These are phyloP conservation scores for Rotaria socialis DNA, from an alignment of 2,888 invertebrate species.

Conservation along the genomic window DNA sequence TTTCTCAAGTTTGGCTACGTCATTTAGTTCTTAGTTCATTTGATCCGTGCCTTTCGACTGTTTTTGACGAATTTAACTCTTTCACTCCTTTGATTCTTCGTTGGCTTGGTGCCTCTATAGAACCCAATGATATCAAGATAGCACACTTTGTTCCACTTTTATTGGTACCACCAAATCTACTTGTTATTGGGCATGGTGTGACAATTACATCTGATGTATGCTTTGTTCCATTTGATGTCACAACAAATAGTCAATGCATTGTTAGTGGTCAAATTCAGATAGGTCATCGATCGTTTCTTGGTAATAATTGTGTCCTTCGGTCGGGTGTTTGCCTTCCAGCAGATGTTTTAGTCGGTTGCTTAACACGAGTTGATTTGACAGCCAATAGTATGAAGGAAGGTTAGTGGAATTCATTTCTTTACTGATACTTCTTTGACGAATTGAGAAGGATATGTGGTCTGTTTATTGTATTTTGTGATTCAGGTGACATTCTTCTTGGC, in stretches of 20 bases:
- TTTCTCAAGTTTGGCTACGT: not conserved
- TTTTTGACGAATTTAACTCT: not conserved
- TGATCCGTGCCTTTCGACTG: not conserved
- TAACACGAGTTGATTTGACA: not conserved
- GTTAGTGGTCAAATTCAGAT: not conserved
- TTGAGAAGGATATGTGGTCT: no score
- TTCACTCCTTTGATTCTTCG: not conserved
- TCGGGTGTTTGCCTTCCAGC: not conserved
- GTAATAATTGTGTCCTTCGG: not conserved
- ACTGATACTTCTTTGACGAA: no score
- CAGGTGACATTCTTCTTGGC: not conserved
- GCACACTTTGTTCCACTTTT: not conserved
- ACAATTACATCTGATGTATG: not conserved
- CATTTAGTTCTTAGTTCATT: not conserved
- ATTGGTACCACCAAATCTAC: not conserved
- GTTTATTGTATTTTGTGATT: no score
- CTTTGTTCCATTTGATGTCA: not conserved
- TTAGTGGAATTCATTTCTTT: no score
- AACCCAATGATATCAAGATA: not conserved
- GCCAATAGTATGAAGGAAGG: no score
- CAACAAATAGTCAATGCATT: not conserved
- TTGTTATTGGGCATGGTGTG: not conserved
- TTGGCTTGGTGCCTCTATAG: not conserved
- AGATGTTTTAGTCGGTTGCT: not conserved
- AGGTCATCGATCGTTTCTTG: not conserved